Percentiles rank a stretch among this genome's conserved stretches.
These are phyloP conservation scores for Pristis pectinata DNA, from an alignment of 2,797 vertebrate species.

Conservation along the genomic window DNA sequence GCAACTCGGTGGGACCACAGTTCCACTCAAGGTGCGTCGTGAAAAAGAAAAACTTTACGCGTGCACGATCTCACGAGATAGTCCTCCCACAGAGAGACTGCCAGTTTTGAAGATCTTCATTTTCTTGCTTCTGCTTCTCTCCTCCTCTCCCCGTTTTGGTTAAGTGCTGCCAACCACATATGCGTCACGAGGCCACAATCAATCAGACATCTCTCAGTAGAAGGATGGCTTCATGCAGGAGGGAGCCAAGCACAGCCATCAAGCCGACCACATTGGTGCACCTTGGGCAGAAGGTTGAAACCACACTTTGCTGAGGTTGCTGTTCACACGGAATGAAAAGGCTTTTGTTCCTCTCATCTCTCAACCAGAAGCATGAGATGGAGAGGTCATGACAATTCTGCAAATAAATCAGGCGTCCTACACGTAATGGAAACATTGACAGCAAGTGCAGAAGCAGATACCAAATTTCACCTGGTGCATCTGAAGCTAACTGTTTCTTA, in stretches of 20 bases:
- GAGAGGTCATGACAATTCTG: not conserved
- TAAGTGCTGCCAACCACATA: constrained; percentile 45
- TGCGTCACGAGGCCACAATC: constrained; percentile 42
- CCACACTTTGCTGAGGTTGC: not conserved
- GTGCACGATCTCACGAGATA: not conserved
- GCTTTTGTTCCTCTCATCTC: not conserved
- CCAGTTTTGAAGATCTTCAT: constrained; percentile 48
- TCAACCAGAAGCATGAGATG: not conserved
- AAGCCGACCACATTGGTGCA: not conserved
- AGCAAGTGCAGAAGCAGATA: not conserved
- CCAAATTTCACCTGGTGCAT: not conserved
- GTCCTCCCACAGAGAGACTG: not conserved
- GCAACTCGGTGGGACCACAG: not conserved
- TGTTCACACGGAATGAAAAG: not conserved
- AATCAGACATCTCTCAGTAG: constrained; percentile 42
- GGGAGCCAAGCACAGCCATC: constrained; percentile 25
- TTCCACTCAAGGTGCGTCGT: not conserved
- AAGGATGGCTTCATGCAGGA: not conserved
- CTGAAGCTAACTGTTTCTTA: not conserved
- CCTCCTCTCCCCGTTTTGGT: constrained; percentile 37
- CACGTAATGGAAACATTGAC: constrained; percentile 45
- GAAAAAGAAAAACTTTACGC: not conserved
- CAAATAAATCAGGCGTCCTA: constrained; percentile 31
- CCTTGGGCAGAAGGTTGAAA: not conserved
- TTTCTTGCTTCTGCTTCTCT: constrained; percentile 45